Percentiles rank a stretch among this genome's conserved stretches.
Conservation (phyloP, 2,888 invertebrate genomes). For the Phyto melanocephala region DNA sequence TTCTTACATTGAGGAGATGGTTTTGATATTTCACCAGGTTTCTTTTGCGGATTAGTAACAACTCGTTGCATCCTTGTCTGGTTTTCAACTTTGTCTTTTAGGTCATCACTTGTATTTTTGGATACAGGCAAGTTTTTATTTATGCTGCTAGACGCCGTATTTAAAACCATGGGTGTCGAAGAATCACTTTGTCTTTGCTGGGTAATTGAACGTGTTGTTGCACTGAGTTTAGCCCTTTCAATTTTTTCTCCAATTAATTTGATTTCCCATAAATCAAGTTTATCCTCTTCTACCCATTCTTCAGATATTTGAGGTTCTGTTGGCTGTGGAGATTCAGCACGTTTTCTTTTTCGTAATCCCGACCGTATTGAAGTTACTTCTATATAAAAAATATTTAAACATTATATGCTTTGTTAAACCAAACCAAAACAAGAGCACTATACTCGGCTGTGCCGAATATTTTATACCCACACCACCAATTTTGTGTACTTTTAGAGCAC, state of each 20-base stretch:
- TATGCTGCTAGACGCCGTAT: constrained; percentile 68
- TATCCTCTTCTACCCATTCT: constrained; percentile 97
- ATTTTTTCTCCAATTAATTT: constrained; percentile 92
- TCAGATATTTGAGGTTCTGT: constrained; percentile 96
- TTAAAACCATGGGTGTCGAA: constrained; percentile 67
- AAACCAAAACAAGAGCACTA: too few species aligned
- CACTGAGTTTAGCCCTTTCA: constrained; percentile 80
- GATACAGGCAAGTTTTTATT: constrained; percentile 79
- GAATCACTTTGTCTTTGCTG: constrained; percentile 63
- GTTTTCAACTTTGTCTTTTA: constrained; percentile 94
- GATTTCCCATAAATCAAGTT: constrained; percentile 97
- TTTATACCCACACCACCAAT: too few species aligned
- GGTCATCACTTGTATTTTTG: constrained; percentile 80
- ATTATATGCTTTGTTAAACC: too few species aligned
- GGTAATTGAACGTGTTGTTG: constrained; percentile 83
- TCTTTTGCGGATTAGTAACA: constrained; percentile 93
- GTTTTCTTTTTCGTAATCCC: constrained; percentile 93
- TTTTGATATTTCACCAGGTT: constrained; percentile 81
- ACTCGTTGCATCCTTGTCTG: constrained; percentile 89
- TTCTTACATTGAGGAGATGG: constrained; percentile 77
- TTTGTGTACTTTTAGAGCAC: too few species aligned
- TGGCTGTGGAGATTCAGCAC: constrained; percentile 95
- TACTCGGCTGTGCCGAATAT: too few species aligned
- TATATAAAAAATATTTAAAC: constrained; percentile 69
- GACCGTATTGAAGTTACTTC: constrained; percentile 97